Percentiles rank a stretch among this genome's conserved stretches.
These are phyloP conservation scores for Zenarchopterus dispar DNA, from an alignment of 2,797 vertebrate genomes.

Conservation along the genomic window DNA sequence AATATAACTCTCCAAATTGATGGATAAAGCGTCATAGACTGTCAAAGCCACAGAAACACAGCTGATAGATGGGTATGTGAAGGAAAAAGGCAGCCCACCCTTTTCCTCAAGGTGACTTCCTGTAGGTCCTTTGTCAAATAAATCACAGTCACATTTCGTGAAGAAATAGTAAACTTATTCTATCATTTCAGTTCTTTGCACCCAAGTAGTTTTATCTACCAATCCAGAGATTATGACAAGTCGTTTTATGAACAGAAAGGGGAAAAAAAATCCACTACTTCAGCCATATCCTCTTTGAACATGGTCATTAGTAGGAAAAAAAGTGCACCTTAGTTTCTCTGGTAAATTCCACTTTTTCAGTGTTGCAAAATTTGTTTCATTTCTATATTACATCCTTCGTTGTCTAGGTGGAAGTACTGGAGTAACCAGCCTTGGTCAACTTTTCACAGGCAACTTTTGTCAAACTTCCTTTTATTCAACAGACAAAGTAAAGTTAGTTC, in stretches of 20 bases:
- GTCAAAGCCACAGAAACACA: constrained; percentile 10
- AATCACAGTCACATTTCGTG: constrained; percentile 20
- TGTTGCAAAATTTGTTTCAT: constrained; percentile 24
- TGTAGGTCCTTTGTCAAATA: constrained; percentile 22
- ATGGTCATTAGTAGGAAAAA: too few relatives aligned
- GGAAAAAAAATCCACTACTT: too few relatives aligned
- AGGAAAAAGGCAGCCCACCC: constrained; percentile 43
- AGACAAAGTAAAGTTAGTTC: constrained; percentile 25
- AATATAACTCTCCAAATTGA: not conserved
- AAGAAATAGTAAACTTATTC: constrained; percentile 7
- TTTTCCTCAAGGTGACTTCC: constrained; percentile 62
- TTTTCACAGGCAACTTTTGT: constrained; percentile 11
- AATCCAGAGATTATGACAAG: too few relatives aligned
- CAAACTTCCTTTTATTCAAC: constrained; percentile 63
- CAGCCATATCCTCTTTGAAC: too few relatives aligned
- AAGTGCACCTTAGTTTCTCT: not conserved
- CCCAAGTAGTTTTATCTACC: too few relatives aligned
- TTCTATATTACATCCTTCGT: constrained; percentile 40
- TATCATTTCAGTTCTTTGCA: too few relatives aligned
- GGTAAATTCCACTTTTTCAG: constrained; percentile 36
- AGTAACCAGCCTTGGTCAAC: constrained; percentile 9
- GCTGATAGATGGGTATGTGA: constrained; percentile 24
- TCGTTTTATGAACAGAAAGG: too few relatives aligned
- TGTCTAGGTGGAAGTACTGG: constrained; percentile 41
- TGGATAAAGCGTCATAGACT: not conserved